Percentiles rank a stretch among this genome's conserved stretches.
Conservation (phyloP, 2,113 vertebrate genomes). For the Oreochromis spilurus region DNA sequence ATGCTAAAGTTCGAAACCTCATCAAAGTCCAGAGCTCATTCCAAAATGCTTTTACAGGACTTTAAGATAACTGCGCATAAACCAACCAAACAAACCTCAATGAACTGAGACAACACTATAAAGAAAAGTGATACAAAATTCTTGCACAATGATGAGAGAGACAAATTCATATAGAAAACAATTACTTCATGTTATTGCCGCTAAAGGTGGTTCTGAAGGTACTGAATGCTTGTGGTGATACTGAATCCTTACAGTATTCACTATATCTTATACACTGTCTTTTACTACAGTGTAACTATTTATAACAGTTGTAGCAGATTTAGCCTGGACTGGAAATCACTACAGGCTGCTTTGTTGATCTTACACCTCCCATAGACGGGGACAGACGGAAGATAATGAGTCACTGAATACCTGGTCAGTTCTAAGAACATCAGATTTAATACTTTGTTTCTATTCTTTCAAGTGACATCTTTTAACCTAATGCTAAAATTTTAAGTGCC, state of each 20-base stretch:
- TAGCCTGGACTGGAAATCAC: neutral
- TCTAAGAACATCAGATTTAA: neutral
- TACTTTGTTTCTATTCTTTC: neutral
- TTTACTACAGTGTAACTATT: neutral
- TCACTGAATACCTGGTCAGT: neutral
- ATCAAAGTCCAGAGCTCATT: neutral
- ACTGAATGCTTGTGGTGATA: neutral
- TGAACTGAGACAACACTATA: neutral
- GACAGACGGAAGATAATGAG: neutral
- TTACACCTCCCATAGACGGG: neutral
- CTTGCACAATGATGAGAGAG: neutral
- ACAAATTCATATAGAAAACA: neutral
- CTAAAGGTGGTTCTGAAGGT: neutral
- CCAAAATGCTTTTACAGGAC: neutral
- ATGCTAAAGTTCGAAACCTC: neutral
- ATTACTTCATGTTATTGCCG: fast-evolving
- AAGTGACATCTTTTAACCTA: neutral
- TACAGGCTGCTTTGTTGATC: neutral
- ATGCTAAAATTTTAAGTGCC: neutral
- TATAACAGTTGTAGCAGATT: neutral
- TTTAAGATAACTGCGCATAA: neutral
- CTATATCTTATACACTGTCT: neutral
- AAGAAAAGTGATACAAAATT: neutral
- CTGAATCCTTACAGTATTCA: neutral
- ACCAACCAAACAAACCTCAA: fast-evolving